Percentiles rank a stretch among this genome's conserved stretches.
phyloP scores from a whole-genome alignment of 2,888 invertebrate species.

The Drosophila recens region DNA sequence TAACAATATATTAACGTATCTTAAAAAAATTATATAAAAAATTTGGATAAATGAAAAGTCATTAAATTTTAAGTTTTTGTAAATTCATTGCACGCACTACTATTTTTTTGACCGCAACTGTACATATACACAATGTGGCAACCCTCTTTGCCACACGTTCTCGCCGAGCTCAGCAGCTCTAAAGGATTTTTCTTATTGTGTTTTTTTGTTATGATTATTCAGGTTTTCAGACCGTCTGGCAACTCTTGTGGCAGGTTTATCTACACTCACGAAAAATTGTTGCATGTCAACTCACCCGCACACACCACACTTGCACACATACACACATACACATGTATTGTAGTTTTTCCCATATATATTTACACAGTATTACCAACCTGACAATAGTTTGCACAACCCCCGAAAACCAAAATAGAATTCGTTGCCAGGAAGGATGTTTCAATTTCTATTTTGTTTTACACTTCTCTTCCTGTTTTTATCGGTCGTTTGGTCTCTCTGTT shows the following conservation, averaged over 20 bases:
- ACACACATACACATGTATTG: not conserved
- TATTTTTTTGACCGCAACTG: no score
- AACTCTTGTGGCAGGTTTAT: slow-evolving; percentile 81
- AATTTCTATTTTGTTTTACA: slow-evolving; percentile 80
- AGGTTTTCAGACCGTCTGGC: slow-evolving; percentile 55
- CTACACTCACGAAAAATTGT: slow-evolving; percentile 63
- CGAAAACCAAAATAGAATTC: slow-evolving; percentile 22
- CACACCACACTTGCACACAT: slow-evolving; percentile 27
- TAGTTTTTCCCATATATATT: slow-evolving; percentile 60
- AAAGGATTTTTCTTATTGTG: slow-evolving; percentile 23
- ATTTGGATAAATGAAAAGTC: no score
- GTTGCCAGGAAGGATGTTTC: slow-evolving; percentile 79
- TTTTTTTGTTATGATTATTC: slow-evolving; percentile 54
- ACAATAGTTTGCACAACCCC: slow-evolving; percentile 56
- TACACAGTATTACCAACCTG: slow-evolving; percentile 40
- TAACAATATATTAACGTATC: no score
- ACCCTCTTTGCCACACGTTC: slow-evolving; percentile 33
- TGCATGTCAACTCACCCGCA: slow-evolving; percentile 67
- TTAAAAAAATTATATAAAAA: no score
- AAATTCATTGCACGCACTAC: no score
- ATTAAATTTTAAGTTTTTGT: no score
- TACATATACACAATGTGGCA: slow-evolving; percentile 34
- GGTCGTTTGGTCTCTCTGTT: slow-evolving; percentile 49
- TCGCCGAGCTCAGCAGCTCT: slow-evolving; percentile 11
- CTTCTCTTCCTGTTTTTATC: slow-evolving; percentile 74